Conservation (phyloP, 2,113 vertebrate species). For the Gymnocephalus cernua region DNA sequence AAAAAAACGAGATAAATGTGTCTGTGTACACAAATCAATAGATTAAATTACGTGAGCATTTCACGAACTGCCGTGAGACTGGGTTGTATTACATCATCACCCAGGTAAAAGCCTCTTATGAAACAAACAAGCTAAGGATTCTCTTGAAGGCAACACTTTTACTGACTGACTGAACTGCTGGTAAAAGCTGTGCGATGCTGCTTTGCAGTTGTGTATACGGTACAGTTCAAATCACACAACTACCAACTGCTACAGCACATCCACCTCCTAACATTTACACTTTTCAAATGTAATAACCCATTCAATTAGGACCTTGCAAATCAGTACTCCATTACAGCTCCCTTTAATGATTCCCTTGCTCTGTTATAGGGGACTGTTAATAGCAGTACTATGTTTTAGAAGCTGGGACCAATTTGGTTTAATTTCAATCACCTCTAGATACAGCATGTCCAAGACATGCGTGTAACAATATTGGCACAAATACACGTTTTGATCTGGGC, state of each 20-base stretch:
- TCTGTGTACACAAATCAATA: no score
- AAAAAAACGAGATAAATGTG: no score
- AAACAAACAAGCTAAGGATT: not conserved
- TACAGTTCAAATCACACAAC: not conserved
- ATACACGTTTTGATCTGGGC: not conserved
- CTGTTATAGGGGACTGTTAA: not conserved
- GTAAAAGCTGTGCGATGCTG: not conserved
- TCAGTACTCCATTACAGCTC: not conserved
- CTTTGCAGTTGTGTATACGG: not conserved
- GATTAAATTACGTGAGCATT: no score
- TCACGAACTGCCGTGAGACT: no score
- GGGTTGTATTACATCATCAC: not conserved
- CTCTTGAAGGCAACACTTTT: not conserved
- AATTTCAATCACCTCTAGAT: slow-evolving; percentile 5
- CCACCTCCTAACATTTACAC: not conserved
- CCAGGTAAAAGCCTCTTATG: not conserved
- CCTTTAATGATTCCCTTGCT: not conserved
- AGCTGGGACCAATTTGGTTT: slow-evolving; percentile 25
- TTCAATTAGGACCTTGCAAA: not conserved
- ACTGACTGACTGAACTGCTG: not conserved
- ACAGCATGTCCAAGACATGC: not conserved
- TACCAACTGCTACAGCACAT: not conserved
- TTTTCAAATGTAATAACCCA: not conserved
- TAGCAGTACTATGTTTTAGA: slow-evolving; percentile 1
- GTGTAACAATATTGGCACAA: slow-evolving; percentile 4